Percentiles rank a stretch among this genome's conserved stretches.
Evolutionary conservation across 1,140 invertebrate genomes (phyloP).

Genomic region (Nylanderia fulva): DNA sequence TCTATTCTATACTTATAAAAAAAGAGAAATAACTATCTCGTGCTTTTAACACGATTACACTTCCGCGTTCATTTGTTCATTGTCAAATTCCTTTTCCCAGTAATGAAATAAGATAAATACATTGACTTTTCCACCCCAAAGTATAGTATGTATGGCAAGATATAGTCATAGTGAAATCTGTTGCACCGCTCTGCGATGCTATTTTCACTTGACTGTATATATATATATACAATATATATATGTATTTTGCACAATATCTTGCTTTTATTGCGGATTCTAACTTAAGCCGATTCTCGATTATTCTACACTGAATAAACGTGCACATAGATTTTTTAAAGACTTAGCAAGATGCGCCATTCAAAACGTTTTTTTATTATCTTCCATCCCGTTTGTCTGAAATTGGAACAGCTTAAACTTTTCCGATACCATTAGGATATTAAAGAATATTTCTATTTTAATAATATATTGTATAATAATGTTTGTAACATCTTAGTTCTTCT

Average conservation of each 20-base stretch:
- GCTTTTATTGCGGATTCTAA: conserved; percentile 7
- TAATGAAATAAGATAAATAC: not conserved
- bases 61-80: not conserved
- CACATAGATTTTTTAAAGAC: conserved; percentile 44
- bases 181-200: conserved; percentile 44
- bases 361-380: not conserved
- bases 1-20: not conserved
- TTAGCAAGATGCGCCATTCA: not conserved
- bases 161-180: conserved; percentile 33
- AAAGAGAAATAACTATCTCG: not conserved
- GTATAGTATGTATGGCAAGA: not conserved
- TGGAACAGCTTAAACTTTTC: not conserved
- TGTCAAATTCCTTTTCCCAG: not conserved
- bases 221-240: too few relatives aligned
- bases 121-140: not conserved
- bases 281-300: conserved; percentile 12
- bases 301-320: not conserved
- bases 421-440: not conserved
- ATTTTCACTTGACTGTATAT: conserved; percentile 3
- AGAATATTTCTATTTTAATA: not conserved
- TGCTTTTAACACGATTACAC: conserved; percentile 29
- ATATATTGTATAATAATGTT: too few relatives aligned
- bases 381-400: not conserved
- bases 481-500: not conserved
- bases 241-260: not conserved